Evolutionary conservation across 2,113 vertebrate genomes (phyloP).

Genomic region (Lagenorhynchus albirostris): DNA sequence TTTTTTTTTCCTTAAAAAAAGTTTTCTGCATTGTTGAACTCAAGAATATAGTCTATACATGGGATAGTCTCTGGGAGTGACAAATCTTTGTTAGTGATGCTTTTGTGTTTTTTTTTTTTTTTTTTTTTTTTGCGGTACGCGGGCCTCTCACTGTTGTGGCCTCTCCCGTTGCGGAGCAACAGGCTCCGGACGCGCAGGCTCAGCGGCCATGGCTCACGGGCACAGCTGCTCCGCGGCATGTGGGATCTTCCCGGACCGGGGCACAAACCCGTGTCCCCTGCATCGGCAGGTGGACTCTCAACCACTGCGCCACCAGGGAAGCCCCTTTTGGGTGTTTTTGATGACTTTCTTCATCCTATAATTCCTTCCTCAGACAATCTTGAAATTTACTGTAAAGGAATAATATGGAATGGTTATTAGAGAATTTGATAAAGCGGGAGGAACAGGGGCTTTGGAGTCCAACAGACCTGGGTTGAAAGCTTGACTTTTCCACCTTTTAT

Average conservation of each 20-base stretch:
- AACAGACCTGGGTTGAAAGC: background rate
- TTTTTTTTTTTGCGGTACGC: no score
- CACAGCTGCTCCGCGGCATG: no score
- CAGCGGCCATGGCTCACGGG: no score
- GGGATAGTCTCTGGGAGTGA: background rate
- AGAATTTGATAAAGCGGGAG: background rate
- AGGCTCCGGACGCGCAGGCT: no score
- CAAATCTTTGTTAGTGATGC: background rate
- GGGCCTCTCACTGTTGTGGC: no score
- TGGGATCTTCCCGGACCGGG: no score
- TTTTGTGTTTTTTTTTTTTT: background rate
- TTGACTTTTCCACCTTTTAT: background rate
- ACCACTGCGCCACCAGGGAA: no score
- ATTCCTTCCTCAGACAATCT: background rate
- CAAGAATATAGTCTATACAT: background rate
- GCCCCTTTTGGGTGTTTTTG: background rate
- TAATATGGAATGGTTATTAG: background rate
- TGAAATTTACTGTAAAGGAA: background rate
- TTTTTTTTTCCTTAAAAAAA: background rate
- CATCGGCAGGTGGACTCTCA: no score
- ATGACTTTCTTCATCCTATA: background rate
- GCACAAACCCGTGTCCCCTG: no score
- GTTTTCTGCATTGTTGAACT: background rate
- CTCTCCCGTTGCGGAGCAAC: no score
- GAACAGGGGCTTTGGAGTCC: background rate